phyloP scores from a whole-genome alignment of 2,113 vertebrate species.

The Apus apus region DNA sequence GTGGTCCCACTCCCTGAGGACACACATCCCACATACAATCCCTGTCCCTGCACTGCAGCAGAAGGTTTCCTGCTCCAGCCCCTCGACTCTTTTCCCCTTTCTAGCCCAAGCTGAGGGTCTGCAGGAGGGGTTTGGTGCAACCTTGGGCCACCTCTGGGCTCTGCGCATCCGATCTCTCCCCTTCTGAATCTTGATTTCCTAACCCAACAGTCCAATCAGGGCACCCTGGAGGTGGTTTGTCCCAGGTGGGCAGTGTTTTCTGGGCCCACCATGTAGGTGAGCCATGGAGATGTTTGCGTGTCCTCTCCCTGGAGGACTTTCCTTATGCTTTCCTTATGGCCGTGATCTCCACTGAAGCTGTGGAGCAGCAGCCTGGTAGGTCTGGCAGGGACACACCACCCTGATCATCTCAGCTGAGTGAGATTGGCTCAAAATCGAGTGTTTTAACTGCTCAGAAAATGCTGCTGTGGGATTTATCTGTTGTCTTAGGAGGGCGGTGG shows the following conservation, averaged over 20 bases:
- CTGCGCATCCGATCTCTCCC: rapidly evolving
- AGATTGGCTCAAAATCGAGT: neutral
- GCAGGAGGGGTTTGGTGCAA: neutral
- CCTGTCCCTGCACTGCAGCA: rapidly evolving
- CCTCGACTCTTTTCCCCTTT: neutral
- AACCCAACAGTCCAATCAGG: neutral
- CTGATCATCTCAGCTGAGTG: neutral
- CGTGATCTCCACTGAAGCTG: rapidly evolving
- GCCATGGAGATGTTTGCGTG: neutral
- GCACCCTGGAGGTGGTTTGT: rapidly evolving
- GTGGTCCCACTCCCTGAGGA: rapidly evolving
- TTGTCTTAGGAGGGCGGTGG: neutral
- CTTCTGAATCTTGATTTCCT: neutral
- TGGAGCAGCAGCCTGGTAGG: neutral
- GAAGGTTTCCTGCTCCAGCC: neutral
- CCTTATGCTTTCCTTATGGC: rapidly evolving
- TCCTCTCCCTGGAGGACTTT: neutral
- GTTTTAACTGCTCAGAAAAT: neutral
- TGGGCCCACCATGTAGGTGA: neutral
- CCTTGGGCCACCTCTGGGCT: neutral
- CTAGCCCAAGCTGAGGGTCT: neutral
- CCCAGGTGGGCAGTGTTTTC: neutral
- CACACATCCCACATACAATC: neutral
- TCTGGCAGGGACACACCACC: rapidly evolving
- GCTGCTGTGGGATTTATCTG: neutral